Evolutionary conservation across 1,140 invertebrate species (phyloP).

Genomic region (Drosophila cardini): DNA sequence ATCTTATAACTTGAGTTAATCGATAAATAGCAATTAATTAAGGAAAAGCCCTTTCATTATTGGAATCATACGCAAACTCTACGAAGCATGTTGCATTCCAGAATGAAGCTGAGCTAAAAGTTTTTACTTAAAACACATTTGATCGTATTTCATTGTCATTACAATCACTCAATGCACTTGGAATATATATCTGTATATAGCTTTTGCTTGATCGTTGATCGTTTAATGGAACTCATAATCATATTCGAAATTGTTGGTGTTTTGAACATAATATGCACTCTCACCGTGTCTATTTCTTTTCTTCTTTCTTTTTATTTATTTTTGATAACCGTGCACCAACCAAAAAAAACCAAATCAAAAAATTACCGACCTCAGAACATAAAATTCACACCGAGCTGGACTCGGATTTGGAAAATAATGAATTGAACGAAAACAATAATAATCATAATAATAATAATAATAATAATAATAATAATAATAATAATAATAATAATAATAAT

Average conservation of each 20-base stretch:
- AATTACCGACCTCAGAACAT: slow-evolving; percentile 79
- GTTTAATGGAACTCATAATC: slow-evolving; percentile 35
- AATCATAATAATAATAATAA: slow-evolving; percentile 63
- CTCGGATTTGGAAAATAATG: slow-evolving; percentile 82
- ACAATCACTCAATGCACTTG: slow-evolving; percentile 7
- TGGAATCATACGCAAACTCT: slow-evolving; percentile 10
- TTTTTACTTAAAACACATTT: slow-evolving; percentile 3
- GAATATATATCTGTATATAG: slow-evolving; percentile 57
- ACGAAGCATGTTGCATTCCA: slow-evolving; percentile 32
- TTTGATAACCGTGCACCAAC: slow-evolving; percentile 77
- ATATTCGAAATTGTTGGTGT: slow-evolving; percentile 49
- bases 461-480: slow-evolving; percentile 48
- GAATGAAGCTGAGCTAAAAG: slow-evolving; percentile 5
- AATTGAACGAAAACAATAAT: slow-evolving; percentile 82
- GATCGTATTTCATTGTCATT: neutral
- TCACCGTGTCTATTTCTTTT: slow-evolving; percentile 80
- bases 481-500: slow-evolving; percentile 55
- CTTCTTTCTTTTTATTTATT: slow-evolving; percentile 72
- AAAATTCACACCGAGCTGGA: slow-evolving; percentile 82
- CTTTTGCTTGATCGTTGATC: slow-evolving; percentile 54
- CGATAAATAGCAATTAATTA: neutral
- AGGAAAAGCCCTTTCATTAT: slow-evolving; percentile 1
- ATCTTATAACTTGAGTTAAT: slow-evolving; percentile 1
- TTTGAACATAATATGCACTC: slow-evolving; percentile 73
- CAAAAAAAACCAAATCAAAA: slow-evolving; percentile 2